These are phyloP conservation scores for Apogon hyalosoma DNA, from an alignment of 2,797 vertebrate species.

Conservation along the genomic window DNA sequence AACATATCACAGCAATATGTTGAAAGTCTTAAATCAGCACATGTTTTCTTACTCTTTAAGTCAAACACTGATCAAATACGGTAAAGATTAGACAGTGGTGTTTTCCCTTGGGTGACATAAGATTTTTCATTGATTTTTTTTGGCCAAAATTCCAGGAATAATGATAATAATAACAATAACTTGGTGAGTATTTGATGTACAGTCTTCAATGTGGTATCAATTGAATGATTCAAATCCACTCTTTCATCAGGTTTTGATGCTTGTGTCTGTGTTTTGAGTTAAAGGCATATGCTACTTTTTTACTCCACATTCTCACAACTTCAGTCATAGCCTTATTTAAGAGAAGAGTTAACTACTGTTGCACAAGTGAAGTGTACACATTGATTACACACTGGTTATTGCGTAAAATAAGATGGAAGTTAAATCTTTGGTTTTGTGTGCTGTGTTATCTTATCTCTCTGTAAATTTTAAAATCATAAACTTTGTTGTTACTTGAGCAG, in stretches of 20 bases:
- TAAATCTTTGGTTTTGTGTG: no score
- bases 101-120: neutral
- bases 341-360: no score
- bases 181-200: slow-evolving; percentile 8
- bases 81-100: neutral
- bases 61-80: slow-evolving; percentile 2
- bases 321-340: neutral
- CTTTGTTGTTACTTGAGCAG: no score
- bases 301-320: slow-evolving; percentile 9
- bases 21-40: neutral
- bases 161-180: neutral
- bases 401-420: no score
- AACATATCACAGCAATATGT: neutral
- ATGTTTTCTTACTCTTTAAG: neutral
- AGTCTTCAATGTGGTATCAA: slow-evolving; percentile 33
- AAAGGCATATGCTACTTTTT: slow-evolving; percentile 16
- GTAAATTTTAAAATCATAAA: no score
- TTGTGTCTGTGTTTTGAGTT: slow-evolving; percentile 19
- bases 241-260: slow-evolving; percentile 6
- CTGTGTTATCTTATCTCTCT: no score
- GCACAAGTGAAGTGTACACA: no score
- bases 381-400: no score
- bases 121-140: neutral
- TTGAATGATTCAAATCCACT: slow-evolving; percentile 7
- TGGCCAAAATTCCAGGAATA: neutral